These are phyloP conservation scores for Cyaniris semiargus DNA, from an alignment of 2,888 invertebrate genomes.

Conservation along the genomic window DNA sequence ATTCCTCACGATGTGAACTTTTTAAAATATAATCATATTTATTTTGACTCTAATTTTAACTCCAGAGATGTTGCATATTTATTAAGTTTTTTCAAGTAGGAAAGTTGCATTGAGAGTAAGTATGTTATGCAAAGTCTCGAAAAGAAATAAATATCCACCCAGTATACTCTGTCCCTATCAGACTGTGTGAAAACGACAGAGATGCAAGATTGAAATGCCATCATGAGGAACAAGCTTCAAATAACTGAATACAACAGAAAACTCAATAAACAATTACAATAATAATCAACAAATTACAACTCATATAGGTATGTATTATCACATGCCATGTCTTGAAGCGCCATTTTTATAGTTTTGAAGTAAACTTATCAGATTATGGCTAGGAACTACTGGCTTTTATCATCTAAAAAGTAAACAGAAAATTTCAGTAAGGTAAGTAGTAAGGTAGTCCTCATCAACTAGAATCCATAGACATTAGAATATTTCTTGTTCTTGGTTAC, in stretches of 20 bases:
- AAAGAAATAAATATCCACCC: neutral
- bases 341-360: neutral
- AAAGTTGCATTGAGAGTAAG: too few species aligned
- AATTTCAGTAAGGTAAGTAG: neutral
- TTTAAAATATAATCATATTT: neutral
- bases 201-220: neutral
- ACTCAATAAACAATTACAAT: neutral
- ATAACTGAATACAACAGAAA: constrained; percentile 1
- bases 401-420: neutral
- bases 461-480: neutral
- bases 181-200: neutral
- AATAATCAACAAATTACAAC: constrained; percentile 1
- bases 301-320: constrained; percentile 15
- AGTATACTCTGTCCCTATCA: neutral
- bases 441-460: neutral
- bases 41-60: neutral
- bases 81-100: neutral
- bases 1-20: constrained; percentile 11
- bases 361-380: neutral
- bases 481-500: neutral
- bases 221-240: constrained; percentile 12
- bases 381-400: neutral
- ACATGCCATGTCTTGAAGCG: neutral
- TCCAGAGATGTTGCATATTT: neutral
- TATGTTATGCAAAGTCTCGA: neutral